Evolutionary conservation across 2,113 vertebrate genomes (phyloP).

Genomic region (Scatophagus argus): DNA sequence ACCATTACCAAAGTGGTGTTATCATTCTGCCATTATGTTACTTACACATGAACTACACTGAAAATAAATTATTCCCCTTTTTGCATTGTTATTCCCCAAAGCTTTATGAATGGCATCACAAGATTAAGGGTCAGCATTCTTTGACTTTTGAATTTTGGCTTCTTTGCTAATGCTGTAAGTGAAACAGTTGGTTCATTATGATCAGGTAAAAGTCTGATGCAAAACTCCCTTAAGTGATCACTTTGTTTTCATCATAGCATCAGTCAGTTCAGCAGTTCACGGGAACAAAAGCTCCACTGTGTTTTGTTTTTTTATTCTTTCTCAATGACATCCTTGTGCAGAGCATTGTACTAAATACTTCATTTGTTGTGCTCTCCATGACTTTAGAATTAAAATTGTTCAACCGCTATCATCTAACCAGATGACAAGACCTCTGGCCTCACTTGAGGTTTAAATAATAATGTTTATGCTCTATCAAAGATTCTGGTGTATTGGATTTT

Average conservation of each 20-base stretch:
- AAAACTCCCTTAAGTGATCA: not conserved
- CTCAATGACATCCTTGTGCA: slow-evolving; percentile 34
- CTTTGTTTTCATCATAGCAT: not conserved
- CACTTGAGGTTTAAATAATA: not conserved
- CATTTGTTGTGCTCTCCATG: slow-evolving; percentile 5
- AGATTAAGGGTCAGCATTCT: not conserved
- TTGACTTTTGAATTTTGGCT: not conserved
- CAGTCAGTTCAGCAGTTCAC: slow-evolving; percentile 26
- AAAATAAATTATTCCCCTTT: too few relatives aligned
- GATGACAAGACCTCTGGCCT: not conserved
- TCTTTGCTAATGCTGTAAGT: not conserved
- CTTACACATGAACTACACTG: too few relatives aligned
- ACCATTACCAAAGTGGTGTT: too few relatives aligned
- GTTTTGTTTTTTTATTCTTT: not conserved
- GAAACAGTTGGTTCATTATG: slow-evolving; percentile 6
- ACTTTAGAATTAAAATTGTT: not conserved
- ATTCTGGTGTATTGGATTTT: not conserved
- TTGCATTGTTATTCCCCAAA: too few relatives aligned
- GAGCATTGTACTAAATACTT: not conserved
- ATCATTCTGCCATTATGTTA: too few relatives aligned
- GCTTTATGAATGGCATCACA: not conserved
- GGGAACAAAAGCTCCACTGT: slow-evolving; percentile 52
- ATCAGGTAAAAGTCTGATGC: not conserved
- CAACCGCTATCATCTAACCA: slow-evolving; percentile 1
- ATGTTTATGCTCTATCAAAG: not conserved